Base-by-base conservation (phyloP, 2,113 vertebrate species). In the Felis chaus region DNA sequence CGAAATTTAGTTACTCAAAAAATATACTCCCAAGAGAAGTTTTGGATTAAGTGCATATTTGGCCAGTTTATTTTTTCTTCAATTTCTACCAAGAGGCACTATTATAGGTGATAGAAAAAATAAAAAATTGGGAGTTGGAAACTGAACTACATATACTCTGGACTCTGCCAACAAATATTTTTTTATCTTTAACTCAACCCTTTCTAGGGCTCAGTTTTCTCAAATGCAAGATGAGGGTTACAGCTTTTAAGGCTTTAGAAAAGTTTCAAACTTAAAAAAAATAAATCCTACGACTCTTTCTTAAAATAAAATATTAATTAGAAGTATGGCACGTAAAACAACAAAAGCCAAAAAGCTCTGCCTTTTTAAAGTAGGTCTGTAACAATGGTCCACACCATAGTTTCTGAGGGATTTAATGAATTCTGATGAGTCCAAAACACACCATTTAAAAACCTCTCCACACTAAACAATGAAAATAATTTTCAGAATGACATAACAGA, bases 281-380 rank as follows among this genome's bases (percentile, higher is more conserved):
- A 45, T 45, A 61, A n/a, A 79, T 61, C 57, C 19, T 23, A 61
- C 2, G 36, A 73, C 4, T 5, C 9, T 79, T 92, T 76, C 57
- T 85, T 95, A 61, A 96, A 96, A 79, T 65, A 93, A 81, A 93
- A 55, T 82, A 73, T 66, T 80, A 85, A 95, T 50, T 84, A 39
- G 9, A 91, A 95, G 10, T 74, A 7, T 48, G 88, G 13, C 25
- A 85, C 11, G 31, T 69, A 76, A 96, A 96, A 97, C 6, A 84
- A 69, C 39, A 68, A 78, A 82, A 84, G 27, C 50, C 63, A 21
- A 85, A 71, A 65, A 57, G 23, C 66, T 61, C 48, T 45, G 48
- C 3, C 41, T 45, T 45, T 45, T 45, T 69, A 45, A 76, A 36
- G 19, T 27, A 86, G 57, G 21, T 83, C 36, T 29, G 19, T 45